Evolutionary conservation across 2,797 vertebrate species (phyloP).

Genomic region (Tachyglossus aculeatus): DNA sequence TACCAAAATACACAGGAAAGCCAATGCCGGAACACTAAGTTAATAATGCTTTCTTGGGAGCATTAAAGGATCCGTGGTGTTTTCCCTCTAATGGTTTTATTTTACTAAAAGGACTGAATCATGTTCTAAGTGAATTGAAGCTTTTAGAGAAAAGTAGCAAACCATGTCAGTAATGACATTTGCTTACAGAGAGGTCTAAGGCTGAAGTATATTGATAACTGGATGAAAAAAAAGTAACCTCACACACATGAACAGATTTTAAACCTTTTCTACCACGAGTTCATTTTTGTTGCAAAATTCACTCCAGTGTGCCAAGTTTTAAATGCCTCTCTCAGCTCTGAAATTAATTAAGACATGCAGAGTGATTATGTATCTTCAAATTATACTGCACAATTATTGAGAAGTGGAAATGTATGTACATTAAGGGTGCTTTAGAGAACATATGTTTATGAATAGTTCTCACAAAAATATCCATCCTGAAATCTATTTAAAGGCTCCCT

Average conservation of each 20-base stretch:
- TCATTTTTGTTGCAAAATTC: conserved; percentile 32
- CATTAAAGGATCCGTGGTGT: conserved; percentile 11
- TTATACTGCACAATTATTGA: conserved; percentile 53
- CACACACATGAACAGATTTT: conserved; percentile 54
- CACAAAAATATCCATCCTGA: conserved; percentile 59
- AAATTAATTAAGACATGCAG: conserved; percentile 45
- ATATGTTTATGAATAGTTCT: conserved; percentile 66
- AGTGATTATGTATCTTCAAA: conserved; percentile 54
- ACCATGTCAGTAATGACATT: conserved; percentile 35
- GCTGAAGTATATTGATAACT: conserved; percentile 46
- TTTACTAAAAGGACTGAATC: conserved; percentile 37
- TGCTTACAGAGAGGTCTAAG: conserved; percentile 48
- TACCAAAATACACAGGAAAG: background rate
- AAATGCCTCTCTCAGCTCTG: conserved; percentile 45
- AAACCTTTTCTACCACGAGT: conserved; percentile 13
- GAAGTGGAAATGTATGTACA: background rate
- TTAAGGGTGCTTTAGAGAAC: conserved; percentile 69
- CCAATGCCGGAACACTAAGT: background rate
- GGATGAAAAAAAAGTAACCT: conserved; percentile 42
- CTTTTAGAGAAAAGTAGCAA: conserved; percentile 29
- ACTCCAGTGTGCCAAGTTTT: conserved; percentile 44
- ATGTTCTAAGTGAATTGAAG: conserved; percentile 38
- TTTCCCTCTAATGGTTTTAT: conserved; percentile 27
- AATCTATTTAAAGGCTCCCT: conserved; percentile 63
- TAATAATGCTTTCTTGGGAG: background rate